These are phyloP conservation scores for Bombus soroeensis DNA, from an alignment of 1,140 invertebrate genomes.

Conservation along the genomic window DNA sequence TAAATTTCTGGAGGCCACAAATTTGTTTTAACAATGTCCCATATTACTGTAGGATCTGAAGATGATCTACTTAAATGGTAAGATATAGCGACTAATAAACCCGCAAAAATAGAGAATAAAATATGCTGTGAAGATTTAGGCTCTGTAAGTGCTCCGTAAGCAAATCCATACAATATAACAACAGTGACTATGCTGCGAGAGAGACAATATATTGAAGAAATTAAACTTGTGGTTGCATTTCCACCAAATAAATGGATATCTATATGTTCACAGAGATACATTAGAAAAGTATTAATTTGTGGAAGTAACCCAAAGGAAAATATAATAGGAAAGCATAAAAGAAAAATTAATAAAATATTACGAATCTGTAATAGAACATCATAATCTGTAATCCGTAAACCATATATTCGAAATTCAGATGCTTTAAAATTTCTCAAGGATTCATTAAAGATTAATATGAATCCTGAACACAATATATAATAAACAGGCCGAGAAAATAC, in stretches of 20 bases:
- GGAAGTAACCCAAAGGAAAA: constrained; percentile 98
- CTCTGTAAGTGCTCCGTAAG: constrained; percentile 92
- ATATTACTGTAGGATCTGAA: constrained; percentile 94
- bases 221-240: constrained; percentile 95
- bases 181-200: constrained; percentile 91
- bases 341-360: constrained; percentile 90
- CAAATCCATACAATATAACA: constrained; percentile 93
- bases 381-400: constrained; percentile 88
- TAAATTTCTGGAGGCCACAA: constrained; percentile 88
- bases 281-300: constrained; percentile 97
- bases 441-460: constrained; percentile 87
- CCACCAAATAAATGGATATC: constrained; percentile 99
- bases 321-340: constrained; percentile 95
- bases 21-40: constrained; percentile 93
- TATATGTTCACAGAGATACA: constrained; percentile 97
- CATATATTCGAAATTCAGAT: constrained; percentile 88
- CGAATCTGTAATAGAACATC: constrained; percentile 87
- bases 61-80: constrained; percentile 96
- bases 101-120: constrained; percentile 97
- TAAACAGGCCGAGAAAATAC: constrained; percentile 97
- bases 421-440: constrained; percentile 79
- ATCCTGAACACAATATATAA: constrained; percentile 93
- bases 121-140: constrained; percentile 94
- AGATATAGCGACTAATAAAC: constrained; percentile 92
- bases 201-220: constrained; percentile 93